Evolutionary conservation across 2,888 invertebrate genomes (phyloP).

Genomic region (Eutolmus rufibarbis): DNA sequence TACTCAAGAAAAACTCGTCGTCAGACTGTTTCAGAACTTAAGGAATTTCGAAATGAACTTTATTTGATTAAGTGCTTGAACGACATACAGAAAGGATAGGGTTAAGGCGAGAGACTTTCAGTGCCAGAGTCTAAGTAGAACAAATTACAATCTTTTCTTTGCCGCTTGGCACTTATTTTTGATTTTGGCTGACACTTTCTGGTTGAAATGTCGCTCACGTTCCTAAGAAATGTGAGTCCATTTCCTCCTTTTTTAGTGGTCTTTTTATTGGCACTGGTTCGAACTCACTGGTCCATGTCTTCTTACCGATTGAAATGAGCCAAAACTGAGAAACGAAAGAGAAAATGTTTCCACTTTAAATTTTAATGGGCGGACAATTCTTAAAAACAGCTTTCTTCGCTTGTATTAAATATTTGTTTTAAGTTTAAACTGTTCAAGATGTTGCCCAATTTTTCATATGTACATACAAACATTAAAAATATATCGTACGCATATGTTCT

Average conservation of each 20-base stretch:
- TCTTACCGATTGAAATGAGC: not conserved
- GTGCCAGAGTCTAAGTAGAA: not conserved
- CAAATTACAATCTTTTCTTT: not conserved
- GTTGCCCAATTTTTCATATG: not conserved
- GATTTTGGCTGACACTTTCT: not conserved
- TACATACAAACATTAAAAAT: not conserved
- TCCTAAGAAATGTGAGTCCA: not conserved
- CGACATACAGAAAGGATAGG: not conserved
- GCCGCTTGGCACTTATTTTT: not conserved
- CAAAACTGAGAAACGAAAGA: not conserved
- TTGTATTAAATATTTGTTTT: not conserved
- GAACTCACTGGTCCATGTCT: not conserved
- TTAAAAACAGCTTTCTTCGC: not conserved
- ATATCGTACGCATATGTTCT: not conserved
- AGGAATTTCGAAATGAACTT: not conserved
- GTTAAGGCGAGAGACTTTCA: not conserved
- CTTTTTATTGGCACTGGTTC: not conserved
- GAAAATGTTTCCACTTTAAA: not conserved
- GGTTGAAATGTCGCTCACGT: not conserved
- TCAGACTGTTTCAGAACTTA: not conserved
- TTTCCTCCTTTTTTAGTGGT: not conserved
- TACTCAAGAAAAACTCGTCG: not conserved
- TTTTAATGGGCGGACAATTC: not conserved
- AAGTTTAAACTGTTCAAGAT: not conserved
- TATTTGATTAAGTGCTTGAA: not conserved